Evolutionary conservation across 1,140 invertebrate genomes (phyloP).

Genomic region (Drosophila asahinai): DNA sequence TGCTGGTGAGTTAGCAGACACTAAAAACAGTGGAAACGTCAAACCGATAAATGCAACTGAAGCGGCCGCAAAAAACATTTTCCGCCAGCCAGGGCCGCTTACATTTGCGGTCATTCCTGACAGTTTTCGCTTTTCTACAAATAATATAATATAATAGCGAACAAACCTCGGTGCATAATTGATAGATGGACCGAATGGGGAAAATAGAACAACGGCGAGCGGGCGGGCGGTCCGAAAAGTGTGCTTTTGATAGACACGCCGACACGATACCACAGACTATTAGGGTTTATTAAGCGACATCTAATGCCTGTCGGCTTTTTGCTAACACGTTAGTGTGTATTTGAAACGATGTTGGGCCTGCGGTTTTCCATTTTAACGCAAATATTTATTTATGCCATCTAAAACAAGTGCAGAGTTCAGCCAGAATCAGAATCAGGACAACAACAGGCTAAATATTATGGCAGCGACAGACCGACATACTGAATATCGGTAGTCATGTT

Average conservation of each 20-base stretch:
- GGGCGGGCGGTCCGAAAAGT: constrained; percentile 28
- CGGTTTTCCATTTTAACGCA: constrained; percentile 56
- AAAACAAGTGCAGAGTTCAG: constrained; percentile 40
- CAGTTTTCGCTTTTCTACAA: constrained; percentile 49
- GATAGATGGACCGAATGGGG: constrained; percentile 46
- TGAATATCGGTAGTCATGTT: constrained; percentile 54
- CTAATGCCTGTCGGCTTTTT: constrained; percentile 64
- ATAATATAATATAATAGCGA: constrained; percentile 54
- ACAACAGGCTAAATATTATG: constrained; percentile 42
- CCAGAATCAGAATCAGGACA: constrained; percentile 52
- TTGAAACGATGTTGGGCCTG: constrained; percentile 25
- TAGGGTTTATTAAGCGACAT: constrained; percentile 76
- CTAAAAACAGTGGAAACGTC: constrained; percentile 38
- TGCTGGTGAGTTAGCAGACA: constrained; percentile 3
- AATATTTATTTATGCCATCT: constrained; percentile 74
- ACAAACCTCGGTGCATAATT: constrained; percentile 55
- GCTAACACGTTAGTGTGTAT: constrained; percentile 7
- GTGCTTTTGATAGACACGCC: constrained; percentile 50
- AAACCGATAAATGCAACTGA: constrained; percentile 67
- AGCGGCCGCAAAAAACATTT: constrained; percentile 34
- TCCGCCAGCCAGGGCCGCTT: constrained; percentile 39
- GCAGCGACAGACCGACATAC: constrained; percentile 10
- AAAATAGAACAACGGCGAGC: constrained; percentile 45
- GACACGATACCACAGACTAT: constrained; percentile 64
- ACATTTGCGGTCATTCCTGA: constrained; percentile 57